phyloP scores from a whole-genome alignment of 2,888 invertebrate genomes.

The Drosophila paracracens region DNA sequence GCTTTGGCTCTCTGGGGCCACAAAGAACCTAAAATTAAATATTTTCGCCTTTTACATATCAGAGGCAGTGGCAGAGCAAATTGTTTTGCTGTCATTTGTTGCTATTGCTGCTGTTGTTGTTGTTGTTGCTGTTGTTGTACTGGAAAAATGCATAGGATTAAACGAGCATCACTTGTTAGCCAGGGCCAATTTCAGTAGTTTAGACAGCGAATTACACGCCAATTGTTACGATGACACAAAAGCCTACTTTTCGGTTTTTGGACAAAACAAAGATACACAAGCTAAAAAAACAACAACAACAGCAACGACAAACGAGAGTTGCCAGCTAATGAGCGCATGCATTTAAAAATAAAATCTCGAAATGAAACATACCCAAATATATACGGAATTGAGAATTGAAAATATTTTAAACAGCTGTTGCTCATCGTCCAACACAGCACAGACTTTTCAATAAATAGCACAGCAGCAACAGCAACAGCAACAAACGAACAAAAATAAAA shows the following conservation, averaged over 20 bases:
- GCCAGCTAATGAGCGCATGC: slow-evolving; percentile 76
- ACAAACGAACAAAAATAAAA: slow-evolving; percentile 45
- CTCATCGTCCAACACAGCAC: slow-evolving; percentile 68
- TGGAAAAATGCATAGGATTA: slow-evolving; percentile 30
- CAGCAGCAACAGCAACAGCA: slow-evolving; percentile 38
- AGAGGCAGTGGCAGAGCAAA: slow-evolving; percentile 68
- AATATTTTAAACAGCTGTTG: slow-evolving; percentile 79
- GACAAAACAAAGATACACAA: slow-evolving; percentile 35
- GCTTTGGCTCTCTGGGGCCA: slow-evolving; percentile 53
- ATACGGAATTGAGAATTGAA: slow-evolving; percentile 73
- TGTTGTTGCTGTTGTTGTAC: slow-evolving; percentile 23
- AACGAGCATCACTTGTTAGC: slow-evolving; percentile 24
- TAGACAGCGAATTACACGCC: slow-evolving; percentile 7
- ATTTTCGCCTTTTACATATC: slow-evolving; percentile 80
- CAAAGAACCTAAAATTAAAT: slow-evolving; percentile 81
- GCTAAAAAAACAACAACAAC: slow-evolving; percentile 17
- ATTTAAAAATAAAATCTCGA: slow-evolving; percentile 74
- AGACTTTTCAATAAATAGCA: slow-evolving; percentile 64
- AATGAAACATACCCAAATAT: slow-evolving; percentile 79
- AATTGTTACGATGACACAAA: slow-evolving; percentile 70
- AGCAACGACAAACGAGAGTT: slow-evolving; percentile 15
- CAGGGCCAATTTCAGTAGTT: slow-evolving; percentile 30
- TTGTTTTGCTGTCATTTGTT: slow-evolving; percentile 46
- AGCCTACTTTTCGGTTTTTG: slow-evolving; percentile 64
- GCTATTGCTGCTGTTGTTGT: slow-evolving; percentile 24